These are phyloP conservation scores for Thamnaconus septentrionalis DNA, from an alignment of 2,113 vertebrate species.

Conservation along the genomic window DNA sequence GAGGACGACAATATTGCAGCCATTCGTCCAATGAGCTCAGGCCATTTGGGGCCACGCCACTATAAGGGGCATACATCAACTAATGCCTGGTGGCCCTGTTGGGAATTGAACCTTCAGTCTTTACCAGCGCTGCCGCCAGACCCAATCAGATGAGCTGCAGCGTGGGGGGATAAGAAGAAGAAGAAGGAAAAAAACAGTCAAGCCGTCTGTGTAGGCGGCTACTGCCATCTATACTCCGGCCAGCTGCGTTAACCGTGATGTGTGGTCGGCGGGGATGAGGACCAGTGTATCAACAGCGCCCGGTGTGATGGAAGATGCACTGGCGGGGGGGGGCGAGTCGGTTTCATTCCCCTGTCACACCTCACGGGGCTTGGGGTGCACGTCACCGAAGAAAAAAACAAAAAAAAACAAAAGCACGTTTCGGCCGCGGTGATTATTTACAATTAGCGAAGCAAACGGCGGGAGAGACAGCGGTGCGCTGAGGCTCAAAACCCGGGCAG, in stretches of 20 bases:
- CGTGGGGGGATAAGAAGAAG: neutral
- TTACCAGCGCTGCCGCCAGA: constrained; percentile 3
- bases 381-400: too few relatives aligned
- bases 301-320: neutral
- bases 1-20: neutral
- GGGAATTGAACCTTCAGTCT: constrained; percentile 18
- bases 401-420: constrained; percentile 49
- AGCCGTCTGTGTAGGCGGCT: neutral
- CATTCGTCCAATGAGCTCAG: neutral
- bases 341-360: too few relatives aligned
- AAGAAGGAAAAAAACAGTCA: neutral
- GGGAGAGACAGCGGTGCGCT: constrained; percentile 7
- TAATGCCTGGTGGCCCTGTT: constrained; percentile 6
- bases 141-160: constrained; percentile 8
- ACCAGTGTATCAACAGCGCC: neutral
- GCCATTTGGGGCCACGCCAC: neutral
- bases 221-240: constrained; percentile 10
- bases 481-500: constrained; percentile 29
- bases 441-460: neutral
- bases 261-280: neutral
- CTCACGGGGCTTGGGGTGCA: too few relatives aligned
- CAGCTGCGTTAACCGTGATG: constrained; percentile 1
- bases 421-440: constrained; percentile 19
- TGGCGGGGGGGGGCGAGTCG: too few relatives aligned
- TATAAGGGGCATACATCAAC: constrained; percentile 1